Percentiles rank a stretch among this genome's conserved stretches.
Evolutionary conservation across 1,140 invertebrate species (phyloP).

Genomic region (Ips nitidus): DNA sequence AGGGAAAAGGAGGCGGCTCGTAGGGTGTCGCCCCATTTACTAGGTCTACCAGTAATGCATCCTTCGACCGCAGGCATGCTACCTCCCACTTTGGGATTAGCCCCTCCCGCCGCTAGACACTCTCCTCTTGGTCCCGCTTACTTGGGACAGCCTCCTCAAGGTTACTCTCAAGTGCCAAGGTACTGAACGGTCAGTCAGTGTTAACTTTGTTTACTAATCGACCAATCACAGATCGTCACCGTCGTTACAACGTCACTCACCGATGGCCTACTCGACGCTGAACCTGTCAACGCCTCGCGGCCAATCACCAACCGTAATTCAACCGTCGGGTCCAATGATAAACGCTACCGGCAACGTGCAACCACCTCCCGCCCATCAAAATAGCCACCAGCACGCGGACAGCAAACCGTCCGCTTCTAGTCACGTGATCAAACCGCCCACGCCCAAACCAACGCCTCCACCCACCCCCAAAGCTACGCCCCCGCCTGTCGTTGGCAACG

Average conservation of each 20-base stretch:
- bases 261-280: constrained; percentile 42
- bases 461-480: constrained; percentile 37
- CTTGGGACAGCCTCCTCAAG: neutral
- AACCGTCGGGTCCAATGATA: constrained; percentile 49
- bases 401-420: neutral
- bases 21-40: constrained; percentile 44
- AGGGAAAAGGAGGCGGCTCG: constrained; percentile 47
- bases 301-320: constrained; percentile 46
- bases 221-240: constrained; percentile 35
- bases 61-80: constrained; percentile 44
- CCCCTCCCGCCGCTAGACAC: constrained; percentile 39
- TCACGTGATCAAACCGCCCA: constrained; percentile 37
- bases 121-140: constrained; percentile 36
- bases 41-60: constrained; percentile 46
- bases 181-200: neutral
- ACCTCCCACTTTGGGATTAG: constrained; percentile 43
- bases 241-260: constrained; percentile 48
- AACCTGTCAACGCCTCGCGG: constrained; percentile 44
- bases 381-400: constrained; percentile 10
- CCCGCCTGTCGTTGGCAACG: constrained; percentile 42
- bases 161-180: constrained; percentile 25
- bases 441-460: constrained; percentile 40
- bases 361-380: constrained; percentile 37
- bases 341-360: constrained; percentile 40
- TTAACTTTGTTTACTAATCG: neutral